These are phyloP conservation scores for Megatriorchis doriae DNA, from an alignment of 2,113 vertebrate genomes.

Conservation along the genomic window DNA sequence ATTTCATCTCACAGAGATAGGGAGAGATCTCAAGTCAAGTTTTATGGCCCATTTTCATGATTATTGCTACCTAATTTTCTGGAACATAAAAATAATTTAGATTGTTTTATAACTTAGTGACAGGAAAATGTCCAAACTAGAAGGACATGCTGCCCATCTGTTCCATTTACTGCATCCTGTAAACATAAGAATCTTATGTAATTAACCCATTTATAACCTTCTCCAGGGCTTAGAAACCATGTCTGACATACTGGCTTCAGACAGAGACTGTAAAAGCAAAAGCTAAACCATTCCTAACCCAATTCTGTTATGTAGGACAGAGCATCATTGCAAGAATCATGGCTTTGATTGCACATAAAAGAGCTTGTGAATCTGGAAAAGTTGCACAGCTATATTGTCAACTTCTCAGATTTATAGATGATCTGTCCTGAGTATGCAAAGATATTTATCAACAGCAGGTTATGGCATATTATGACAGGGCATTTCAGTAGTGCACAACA, in stretches of 20 bases:
- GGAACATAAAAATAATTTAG: constrained; percentile 48
- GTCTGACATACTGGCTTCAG: not conserved
- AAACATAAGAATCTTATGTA: constrained; percentile 23
- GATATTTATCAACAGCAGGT: not conserved
- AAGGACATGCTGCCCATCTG: constrained; percentile 41
- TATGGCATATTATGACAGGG: not conserved
- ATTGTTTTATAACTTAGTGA: constrained; percentile 50
- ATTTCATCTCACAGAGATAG: not conserved
- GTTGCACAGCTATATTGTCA: not conserved
- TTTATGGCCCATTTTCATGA: constrained; percentile 49
- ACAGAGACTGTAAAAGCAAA: not conserved
- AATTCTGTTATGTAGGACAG: not conserved
- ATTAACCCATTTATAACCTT: constrained; percentile 55
- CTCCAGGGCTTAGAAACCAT: not conserved
- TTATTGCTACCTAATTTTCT: constrained; percentile 59
- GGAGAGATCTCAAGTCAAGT: constrained; percentile 1
- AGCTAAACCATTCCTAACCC: not conserved
- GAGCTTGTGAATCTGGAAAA: not conserved
- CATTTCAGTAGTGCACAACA: not conserved
- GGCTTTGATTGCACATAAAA: not conserved
- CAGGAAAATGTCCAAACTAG: constrained; percentile 23
- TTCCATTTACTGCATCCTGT: constrained; percentile 48
- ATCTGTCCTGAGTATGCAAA: not conserved
- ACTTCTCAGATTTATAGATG: not conserved
- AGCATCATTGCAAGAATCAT: not conserved